Conservation (phyloP, 2,797 vertebrate species). For the Agapornis canus region DNA sequence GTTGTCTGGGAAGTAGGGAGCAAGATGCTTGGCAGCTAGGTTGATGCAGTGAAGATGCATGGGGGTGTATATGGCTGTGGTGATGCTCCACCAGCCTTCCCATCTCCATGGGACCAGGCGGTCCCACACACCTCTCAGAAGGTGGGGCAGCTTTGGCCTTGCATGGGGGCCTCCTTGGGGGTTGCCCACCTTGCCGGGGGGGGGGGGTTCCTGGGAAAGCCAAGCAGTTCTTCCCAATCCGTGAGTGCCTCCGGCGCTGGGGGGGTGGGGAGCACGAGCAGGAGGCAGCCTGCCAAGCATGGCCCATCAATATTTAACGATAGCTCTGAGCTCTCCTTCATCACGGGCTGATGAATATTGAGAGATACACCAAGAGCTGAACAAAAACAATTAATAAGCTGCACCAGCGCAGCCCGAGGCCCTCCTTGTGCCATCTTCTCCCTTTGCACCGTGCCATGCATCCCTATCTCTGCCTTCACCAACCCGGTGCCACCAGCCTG, state of each 20-base stretch:
- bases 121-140: background rate
- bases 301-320: slow-evolving; percentile 69
- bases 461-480: background rate
- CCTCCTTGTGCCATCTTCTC: background rate
- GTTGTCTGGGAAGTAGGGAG: background rate
- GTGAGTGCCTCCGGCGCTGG: accelerated
- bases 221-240: background rate
- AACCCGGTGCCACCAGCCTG: background rate
- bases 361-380: slow-evolving; percentile 61
- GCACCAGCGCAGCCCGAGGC: background rate
- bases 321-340: slow-evolving; percentile 61
- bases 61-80: background rate
- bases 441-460: accelerated
- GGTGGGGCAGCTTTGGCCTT: background rate
- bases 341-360: slow-evolving; percentile 61
- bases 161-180: background rate
- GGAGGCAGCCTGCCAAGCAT: slow-evolving; percentile 52
- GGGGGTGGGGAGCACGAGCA: background rate
- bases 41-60: background rate
- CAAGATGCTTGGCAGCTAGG: background rate
- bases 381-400: slow-evolving; percentile 68
- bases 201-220: background rate
- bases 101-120: background rate
- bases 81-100: background rate
- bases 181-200: background rate